Evolutionary conservation across 2,888 invertebrate species (phyloP).

Genomic region (Drepanosiphum platanoidis): DNA sequence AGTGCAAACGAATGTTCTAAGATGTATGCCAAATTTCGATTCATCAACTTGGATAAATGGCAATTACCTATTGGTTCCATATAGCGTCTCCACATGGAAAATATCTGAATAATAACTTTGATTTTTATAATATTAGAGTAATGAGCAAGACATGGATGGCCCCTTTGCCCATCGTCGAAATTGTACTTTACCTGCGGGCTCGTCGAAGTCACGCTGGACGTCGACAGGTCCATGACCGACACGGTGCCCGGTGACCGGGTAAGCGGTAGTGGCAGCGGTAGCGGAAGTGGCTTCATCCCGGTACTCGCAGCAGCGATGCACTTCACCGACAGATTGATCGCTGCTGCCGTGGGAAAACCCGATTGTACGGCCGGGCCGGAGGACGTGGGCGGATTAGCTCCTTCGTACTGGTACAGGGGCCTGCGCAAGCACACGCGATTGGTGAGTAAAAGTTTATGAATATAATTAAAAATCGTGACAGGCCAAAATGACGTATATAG

Average conservation of each 20-base stretch:
- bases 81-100: too few relatives aligned
- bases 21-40: too few relatives aligned
- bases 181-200: constrained; percentile 81
- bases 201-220: constrained; percentile 83
- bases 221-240: constrained; percentile 83
- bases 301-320: constrained; percentile 73
- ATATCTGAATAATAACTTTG: too few relatives aligned
- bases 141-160: too few relatives aligned
- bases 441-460: too few relatives aligned
- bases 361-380: constrained; percentile 62
- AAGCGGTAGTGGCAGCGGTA: constrained; percentile 63
- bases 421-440: constrained; percentile 68
- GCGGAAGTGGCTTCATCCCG: constrained; percentile 60
- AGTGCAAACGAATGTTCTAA: too few relatives aligned
- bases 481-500: too few relatives aligned
- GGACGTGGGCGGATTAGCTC: constrained; percentile 47
- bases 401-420: constrained; percentile 86
- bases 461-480: too few relatives aligned
- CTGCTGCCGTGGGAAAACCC: constrained; percentile 67
- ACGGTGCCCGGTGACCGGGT: constrained; percentile 63
- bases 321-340: constrained; percentile 86
- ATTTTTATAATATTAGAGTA: too few relatives aligned
- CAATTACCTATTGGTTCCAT: too few relatives aligned
- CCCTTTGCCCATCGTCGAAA: too few relatives aligned
- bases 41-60: too few relatives aligned